A percentile compares a stretch with the other conserved stretches of the same genome.
phyloP scores from a whole-genome alignment of 2,797 vertebrate genomes.

The Emydoidea blandingii region DNA sequence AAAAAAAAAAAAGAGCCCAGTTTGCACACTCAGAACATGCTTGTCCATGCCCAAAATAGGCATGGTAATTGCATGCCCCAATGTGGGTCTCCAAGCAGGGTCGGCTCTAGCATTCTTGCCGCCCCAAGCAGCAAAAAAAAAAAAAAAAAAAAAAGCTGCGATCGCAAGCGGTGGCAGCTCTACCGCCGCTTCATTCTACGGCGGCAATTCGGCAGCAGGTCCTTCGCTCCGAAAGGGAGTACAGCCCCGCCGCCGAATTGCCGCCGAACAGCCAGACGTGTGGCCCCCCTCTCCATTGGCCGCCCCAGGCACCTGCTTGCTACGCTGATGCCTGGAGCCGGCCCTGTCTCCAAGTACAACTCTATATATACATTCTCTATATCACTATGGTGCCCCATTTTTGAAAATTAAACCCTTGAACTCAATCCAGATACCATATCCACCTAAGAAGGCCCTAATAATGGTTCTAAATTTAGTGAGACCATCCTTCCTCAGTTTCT shows the following conservation, averaged over 20 bases:
- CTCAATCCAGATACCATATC: not conserved
- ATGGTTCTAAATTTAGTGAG: fast-evolving
- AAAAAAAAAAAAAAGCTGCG: no score
- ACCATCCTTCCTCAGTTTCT: fast-evolving
- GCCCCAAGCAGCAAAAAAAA: no score
- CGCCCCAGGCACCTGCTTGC: no score
- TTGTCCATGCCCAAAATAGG: not conserved
- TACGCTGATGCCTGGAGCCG: no score
- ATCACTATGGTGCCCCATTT: fast-evolving
- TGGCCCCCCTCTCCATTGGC: no score
- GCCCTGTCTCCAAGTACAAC: not conserved
- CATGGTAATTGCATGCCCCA: not conserved
- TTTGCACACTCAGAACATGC: not conserved
- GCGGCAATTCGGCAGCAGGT: no score
- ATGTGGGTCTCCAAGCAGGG: not conserved
- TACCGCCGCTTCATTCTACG: no score
- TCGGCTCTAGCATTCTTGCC: no score
- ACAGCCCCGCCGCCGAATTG: no score
- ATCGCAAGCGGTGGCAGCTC: no score
- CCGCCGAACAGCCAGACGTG: no score
- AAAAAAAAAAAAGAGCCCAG: not conserved
- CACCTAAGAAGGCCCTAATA: not conserved
- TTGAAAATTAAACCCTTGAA: not conserved
- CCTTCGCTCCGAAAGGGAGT: no score
- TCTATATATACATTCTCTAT: not conserved